Evolutionary conservation across 2,797 vertebrate genomes (phyloP), one percentile per base, ranked within the genome.

Genomic region (Tauraco hartlaubi): DNA sequence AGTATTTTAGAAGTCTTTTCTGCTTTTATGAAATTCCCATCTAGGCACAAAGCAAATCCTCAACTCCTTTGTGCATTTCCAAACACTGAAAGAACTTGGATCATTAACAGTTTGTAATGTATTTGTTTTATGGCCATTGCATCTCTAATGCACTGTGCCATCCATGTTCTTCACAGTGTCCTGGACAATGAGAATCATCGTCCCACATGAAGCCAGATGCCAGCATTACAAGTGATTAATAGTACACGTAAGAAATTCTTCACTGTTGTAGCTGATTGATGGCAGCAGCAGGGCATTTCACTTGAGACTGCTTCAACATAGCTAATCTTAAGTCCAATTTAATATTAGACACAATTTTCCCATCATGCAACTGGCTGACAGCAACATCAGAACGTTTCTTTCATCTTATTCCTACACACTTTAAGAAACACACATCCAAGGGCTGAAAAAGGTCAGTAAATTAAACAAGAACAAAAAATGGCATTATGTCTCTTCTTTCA

Each of bases 391-490:
- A 85, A 80, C 20, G 59, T 74, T 95, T 89, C 68, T 95, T 93
- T 94, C 71, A 68, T 96, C 69, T 92, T 83, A 76, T 82, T 92
- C 69, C 37, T 66, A 9, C 54, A 44, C 61, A 62, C 41, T n/a
- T 92, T 89, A 86, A 91, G 81, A 92, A 92, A 73, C 39, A 74
- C 41, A 80, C 12, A 75, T 92, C 59, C 46, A 62, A 80, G 64
- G 63, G 51, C 71, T 93, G 54, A 37, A 77, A 94, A 92, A 76
- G 77, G 77, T 89, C 72, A 77, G 67, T 81, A 95, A 94, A 93
- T 97, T 95, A 90, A 94, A 86, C 37, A 93, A 91, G 72, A 95
- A 89, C 58, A 94, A 88, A 95, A 93, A 17, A 29, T 66, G 62
- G 75, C 59, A 84, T 94, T 83, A 81, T 48, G 25, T 66, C 43